Evolutionary conservation across 1,140 invertebrate species (phyloP).

Genomic region (Drosophila sechellia): DNA sequence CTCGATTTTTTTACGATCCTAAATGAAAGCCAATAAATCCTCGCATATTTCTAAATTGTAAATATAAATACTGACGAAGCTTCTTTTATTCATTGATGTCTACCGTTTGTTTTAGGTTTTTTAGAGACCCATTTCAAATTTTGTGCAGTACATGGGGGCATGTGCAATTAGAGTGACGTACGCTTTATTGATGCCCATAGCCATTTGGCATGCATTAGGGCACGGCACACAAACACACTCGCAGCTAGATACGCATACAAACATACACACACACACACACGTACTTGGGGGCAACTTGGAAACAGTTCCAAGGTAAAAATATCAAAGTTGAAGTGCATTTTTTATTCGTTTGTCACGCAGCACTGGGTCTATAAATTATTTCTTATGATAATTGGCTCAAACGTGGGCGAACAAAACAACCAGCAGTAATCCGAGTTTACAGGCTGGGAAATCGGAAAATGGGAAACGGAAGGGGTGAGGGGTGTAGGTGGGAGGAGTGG

Average conservation of each 20-base stretch:
- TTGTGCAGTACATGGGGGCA: conserved; percentile 17
- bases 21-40: no score
- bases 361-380: conserved; percentile 71
- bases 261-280: conserved; percentile 11
- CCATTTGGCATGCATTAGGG: conserved; percentile 80
- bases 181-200: conserved; percentile 77
- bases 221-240: conserved; percentile 26
- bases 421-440: conserved; percentile 22
- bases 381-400: conserved; percentile 76
- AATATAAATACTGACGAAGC: no score
- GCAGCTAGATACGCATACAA: not conserved
- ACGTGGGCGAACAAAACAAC: conserved; percentile 56
- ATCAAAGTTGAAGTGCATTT: conserved; percentile 79
- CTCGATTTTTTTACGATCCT: no score
- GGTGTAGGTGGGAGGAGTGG: not conserved
- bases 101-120: not conserved
- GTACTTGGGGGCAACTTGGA: conserved; percentile 8
- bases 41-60: no score
- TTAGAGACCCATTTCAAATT: not conserved
- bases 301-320: conserved; percentile 73
- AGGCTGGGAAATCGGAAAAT: not conserved
- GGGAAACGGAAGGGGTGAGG: not conserved
- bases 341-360: conserved; percentile 59
- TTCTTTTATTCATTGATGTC: not conserved
- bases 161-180: conserved; percentile 79